Percentiles rank a stretch among this genome's conserved stretches.
Evolutionary conservation across 1,140 invertebrate genomes (phyloP).

Genomic region (Protaetia brevitarsis): DNA sequence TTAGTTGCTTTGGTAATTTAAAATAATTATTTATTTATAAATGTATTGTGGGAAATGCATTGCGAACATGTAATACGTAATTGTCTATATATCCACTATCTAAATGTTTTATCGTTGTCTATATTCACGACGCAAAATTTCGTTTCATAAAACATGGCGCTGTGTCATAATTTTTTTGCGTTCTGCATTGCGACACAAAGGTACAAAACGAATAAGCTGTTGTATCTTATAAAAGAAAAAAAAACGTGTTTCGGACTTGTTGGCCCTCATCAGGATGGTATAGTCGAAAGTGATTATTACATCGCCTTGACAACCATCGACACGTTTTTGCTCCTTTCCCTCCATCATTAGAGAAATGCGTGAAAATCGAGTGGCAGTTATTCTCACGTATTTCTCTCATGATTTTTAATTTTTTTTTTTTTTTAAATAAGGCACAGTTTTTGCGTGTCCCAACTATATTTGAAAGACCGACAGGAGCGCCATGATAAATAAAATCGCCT

Average conservation of each 20-base stretch:
- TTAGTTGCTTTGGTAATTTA: too few relatives aligned
- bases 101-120: too few relatives aligned
- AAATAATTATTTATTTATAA: too few relatives aligned
- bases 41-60: too few relatives aligned
- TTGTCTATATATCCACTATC: too few relatives aligned
- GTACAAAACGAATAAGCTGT: not conserved
- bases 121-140: too few relatives aligned
- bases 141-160: too few relatives aligned
- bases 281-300: not conserved
- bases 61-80: too few relatives aligned
- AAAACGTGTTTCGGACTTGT: not conserved
- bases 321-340: not conserved
- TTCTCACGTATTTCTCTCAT: not conserved
- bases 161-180: not conserved
- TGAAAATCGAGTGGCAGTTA: not conserved
- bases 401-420: not conserved
- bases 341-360: not conserved
- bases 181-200: too few relatives aligned
- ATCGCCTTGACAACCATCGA: slow-evolving; percentile 2
- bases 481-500: too few relatives aligned
- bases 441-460: not conserved
- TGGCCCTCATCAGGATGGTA: slow-evolving; percentile 1
- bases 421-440: slow-evolving; percentile 11
- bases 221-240: not conserved
- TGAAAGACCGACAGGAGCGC: not conserved